Evolutionary conservation across 2,797 vertebrate species (phyloP), one percentile per base, ranked within the genome.

Genomic region (Pseudotriccus pelzelni): DNA sequence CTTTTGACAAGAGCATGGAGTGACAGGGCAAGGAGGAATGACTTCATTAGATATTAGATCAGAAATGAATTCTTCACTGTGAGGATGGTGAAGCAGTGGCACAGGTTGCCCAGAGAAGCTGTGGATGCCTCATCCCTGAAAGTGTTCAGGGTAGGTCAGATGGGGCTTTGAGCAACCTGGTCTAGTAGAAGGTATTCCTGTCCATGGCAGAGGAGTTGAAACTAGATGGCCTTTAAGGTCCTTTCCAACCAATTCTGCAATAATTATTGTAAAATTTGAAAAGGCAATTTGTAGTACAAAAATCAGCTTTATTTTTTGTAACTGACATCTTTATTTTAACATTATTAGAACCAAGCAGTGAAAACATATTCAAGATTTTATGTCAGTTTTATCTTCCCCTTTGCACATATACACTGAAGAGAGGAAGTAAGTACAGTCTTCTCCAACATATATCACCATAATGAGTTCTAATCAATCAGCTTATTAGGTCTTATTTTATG

Each of bases 131-230:
- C 22, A 53, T 28, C 8, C 24, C 52, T 53, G 34, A 4, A 78
- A 53, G 3, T 66, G 25, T 36, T 66, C 1, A 1, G 41, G 30
- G 43, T 44, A 34, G 43, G 17, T 20, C 18, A 6, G 32, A 34
- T 34, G 12, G 63, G 23, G 15, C 30, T 72, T 89, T 52, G 30
- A 77, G 18, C 25, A 66, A 22, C 21, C 13, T 36, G 8, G 21
- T 39, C 30, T 58, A 46, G 28, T 34, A 50, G 17, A 83, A 77
- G 21, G 8, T 23, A 9, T 20, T 22, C 21, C 30, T 32, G 12
- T 10, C 11, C 34, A 53, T 0, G 1, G 34, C 24, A 6, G 24
- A 11, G 4, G 7, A 7, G 2, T 1, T 70, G 34, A 25, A 66
- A 59, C 7, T 41, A 66, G 10, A 66, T 7, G 27, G 59, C n/a